Base-by-base conservation (phyloP, 2,113 vertebrate genomes). In the Poicephalus gulielmi region DNA sequence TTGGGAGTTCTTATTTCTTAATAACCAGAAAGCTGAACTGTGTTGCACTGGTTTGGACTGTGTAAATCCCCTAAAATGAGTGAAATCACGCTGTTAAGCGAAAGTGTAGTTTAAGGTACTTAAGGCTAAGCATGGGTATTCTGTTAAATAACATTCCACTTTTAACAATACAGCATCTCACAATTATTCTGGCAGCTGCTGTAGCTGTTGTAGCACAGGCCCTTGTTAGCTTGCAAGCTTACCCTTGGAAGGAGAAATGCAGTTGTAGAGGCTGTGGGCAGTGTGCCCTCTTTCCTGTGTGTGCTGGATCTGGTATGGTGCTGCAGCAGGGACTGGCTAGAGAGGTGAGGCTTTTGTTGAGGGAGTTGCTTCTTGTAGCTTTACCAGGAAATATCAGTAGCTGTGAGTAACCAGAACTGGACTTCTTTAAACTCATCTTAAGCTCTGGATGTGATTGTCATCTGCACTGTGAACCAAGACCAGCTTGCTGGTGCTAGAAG, bases 181-280 rank as follows among this genome's bases (percentile, higher is more conserved):
- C 30, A 30, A 8, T 35, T 47, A 14, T 41, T 35, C 23, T 31
- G 5, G 11, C 16, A 53, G 63, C 0, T 1, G 35, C 24, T 35
- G 69, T 46, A 39, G 74, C 22, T 0, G 0, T 10, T 13, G 28
- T 22, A 17, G 22, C 10, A 2, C 0, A 8, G 74, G 50, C 17
- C 0, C 0, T 3, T 5, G 5, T 27, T 5, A 0, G 2, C 2
- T 9, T 13, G 11, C 24, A 17, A 5, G 24, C 8, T 35, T 13
- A 14, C 10, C 24, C 55, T 44, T 12, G 5, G 1, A 10, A 49
- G 46, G 37, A 10, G 43, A 37, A n/a, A 8, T 1, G 27, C 3
- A 1, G 49, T 41, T 3, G 24, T 4, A 11, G 50, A 53, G 33
- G 6, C 17, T 49, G n/a, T 33, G 37, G n/a, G 8, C n/a, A 1